Percentiles rank a stretch among this genome's conserved stretches.
Evolutionary conservation across 2,113 vertebrate genomes (phyloP).

Genomic region (Anoplopoma fimbria): DNA sequence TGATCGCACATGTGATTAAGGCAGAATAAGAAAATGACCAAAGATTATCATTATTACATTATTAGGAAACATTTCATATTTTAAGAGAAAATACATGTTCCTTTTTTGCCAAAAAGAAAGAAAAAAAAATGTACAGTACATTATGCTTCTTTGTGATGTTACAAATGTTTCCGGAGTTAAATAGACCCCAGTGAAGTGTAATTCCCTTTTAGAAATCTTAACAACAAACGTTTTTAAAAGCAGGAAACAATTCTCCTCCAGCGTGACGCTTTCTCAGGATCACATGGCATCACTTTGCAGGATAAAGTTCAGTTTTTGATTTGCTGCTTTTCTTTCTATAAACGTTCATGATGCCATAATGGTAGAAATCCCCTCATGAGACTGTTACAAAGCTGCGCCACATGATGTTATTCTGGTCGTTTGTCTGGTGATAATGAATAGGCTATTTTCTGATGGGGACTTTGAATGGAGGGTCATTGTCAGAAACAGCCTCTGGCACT

Average conservation of each 20-base stretch:
- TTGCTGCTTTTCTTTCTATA: background rate
- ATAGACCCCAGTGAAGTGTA: background rate
- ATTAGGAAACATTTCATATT: background rate
- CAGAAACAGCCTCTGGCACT: constrained; percentile 49
- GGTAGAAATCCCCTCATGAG: constrained; percentile 49
- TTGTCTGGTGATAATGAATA: constrained; percentile 63
- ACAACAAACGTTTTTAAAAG: background rate
- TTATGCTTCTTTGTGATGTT: background rate
- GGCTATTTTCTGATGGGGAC: constrained; percentile 43
- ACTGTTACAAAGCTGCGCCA: constrained; percentile 34
- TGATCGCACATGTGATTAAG: background rate
- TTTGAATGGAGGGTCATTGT: constrained; percentile 67
- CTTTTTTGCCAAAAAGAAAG: background rate
- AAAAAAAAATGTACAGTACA: background rate
- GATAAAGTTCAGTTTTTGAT: constrained; percentile 6
- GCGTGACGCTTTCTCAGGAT: background rate
- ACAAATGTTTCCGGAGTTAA: background rate
- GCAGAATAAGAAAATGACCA: background rate
- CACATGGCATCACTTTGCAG: constrained; percentile 18
- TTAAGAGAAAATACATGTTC: background rate
- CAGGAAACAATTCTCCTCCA: background rate
- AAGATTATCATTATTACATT: background rate
- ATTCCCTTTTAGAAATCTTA: background rate
- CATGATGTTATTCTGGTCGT: constrained; percentile 71
- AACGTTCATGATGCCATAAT: background rate